Conservation (phyloP, 2,888 invertebrate genomes). For the Criorhina ranunculi region DNA sequence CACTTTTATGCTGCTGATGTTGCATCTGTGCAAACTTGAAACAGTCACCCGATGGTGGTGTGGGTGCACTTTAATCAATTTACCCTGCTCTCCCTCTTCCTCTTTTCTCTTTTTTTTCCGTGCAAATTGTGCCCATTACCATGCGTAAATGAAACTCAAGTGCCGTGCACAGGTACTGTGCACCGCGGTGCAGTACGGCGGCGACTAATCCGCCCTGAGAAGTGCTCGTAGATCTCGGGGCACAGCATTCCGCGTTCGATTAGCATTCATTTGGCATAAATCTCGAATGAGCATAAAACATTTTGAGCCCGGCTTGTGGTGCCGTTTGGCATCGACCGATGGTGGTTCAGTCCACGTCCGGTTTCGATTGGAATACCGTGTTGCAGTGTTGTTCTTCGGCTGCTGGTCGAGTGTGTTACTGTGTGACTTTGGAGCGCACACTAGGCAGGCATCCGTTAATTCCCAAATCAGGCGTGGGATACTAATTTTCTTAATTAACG, state of each 20-base stretch:
- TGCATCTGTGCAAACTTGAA: constrained; percentile 72
- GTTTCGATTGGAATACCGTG: constrained; percentile 69
- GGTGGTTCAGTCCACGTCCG: constrained; percentile 61
- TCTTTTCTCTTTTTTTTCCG: constrained; percentile 26
- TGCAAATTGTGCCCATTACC: constrained; percentile 73
- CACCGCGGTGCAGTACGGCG: constrained; percentile 6
- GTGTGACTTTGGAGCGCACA: neutral
- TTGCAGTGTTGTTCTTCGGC: constrained; percentile 46
- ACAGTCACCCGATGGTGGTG: constrained; percentile 51
- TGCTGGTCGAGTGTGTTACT: constrained; percentile 33
- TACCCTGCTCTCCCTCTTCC: constrained; percentile 61
- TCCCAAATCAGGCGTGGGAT: constrained; percentile 81
- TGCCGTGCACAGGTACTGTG: constrained; percentile 36
- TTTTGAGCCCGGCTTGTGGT: constrained; percentile 60
- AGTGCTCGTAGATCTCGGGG: constrained; percentile 65
- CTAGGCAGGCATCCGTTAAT: constrained; percentile 78
- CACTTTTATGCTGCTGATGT: constrained; percentile 54
- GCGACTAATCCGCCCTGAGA: constrained; percentile 56
- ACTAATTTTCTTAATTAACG: constrained; percentile 81
- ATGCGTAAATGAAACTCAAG: constrained; percentile 73
- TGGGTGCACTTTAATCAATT: constrained; percentile 75
- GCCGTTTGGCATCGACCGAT: constrained; percentile 26
- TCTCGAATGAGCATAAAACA: constrained; percentile 74
- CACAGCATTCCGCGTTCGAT: constrained; percentile 74
- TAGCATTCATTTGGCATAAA: constrained; percentile 75